A percentile compares a stretch with the other conserved stretches of the same genome.
Conservation (phyloP, 2,888 invertebrate genomes). For the Schrankia costaestrigalis region DNA sequence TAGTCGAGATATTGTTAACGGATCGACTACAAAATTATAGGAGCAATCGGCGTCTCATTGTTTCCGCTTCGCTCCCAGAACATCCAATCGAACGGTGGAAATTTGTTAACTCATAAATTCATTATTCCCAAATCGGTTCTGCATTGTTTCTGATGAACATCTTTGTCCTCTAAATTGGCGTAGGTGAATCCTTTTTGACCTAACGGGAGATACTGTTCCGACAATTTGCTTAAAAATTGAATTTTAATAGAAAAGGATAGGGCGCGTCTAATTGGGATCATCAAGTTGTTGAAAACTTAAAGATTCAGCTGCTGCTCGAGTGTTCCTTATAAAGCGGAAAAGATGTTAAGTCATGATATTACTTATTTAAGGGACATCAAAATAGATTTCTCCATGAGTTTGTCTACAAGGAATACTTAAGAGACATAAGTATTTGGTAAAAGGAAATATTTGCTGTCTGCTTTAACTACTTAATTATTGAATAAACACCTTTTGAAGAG, state of each 20-base stretch:
- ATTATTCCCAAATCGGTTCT: constrained; percentile 65
- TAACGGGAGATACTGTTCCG: constrained; percentile 49
- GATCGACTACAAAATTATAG: constrained; percentile 73
- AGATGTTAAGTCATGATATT: constrained; percentile 31
- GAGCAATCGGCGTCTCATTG: constrained; percentile 58
- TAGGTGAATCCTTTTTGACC: constrained; percentile 45
- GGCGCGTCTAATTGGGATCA: constrained; percentile 53
- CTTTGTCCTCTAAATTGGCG: constrained; percentile 69
- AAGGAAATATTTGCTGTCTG: no score
- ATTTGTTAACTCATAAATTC: constrained; percentile 65
- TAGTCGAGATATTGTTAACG: constrained; percentile 63
- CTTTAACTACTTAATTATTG: no score
- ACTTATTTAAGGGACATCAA: no score
- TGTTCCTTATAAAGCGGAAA: constrained; percentile 28
- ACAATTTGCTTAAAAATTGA: constrained; percentile 60
- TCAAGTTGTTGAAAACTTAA: constrained; percentile 45
- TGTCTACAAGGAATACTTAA: no score
- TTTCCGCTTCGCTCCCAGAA: constrained; percentile 60
- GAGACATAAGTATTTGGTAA: no score
- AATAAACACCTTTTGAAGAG: no score
- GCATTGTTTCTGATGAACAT: constrained; percentile 74
- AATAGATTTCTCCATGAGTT: no score
- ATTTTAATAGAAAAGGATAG: constrained; percentile 51
- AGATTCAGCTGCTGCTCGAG: no score
- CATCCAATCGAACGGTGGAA: constrained; percentile 48